A percentile compares a stretch with the other conserved stretches of the same genome.
These are phyloP conservation scores for Potamilus streckersoni DNA, from an alignment of 1,140 invertebrate species.

Conservation along the genomic window DNA sequence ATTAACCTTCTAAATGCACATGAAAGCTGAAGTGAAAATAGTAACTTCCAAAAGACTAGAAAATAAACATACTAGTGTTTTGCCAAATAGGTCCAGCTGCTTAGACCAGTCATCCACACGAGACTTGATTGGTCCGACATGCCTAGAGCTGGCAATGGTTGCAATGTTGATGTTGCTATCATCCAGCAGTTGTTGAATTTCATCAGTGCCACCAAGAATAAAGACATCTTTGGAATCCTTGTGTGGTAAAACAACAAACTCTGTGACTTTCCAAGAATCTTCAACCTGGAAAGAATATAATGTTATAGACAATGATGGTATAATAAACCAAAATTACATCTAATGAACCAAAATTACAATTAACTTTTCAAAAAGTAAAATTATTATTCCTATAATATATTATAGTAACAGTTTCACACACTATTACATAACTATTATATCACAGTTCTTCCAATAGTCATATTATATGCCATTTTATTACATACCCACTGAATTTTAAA, in stretches of 20 bases:
- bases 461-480: too few species aligned
- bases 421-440: too few species aligned
- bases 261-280: slow-evolving; percentile 67
- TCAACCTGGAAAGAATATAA: slow-evolving; percentile 57
- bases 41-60: too few species aligned
- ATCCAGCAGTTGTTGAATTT: slow-evolving; percentile 83
- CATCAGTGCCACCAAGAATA: slow-evolving; percentile 84
- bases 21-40: neutral
- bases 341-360: neutral
- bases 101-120: slow-evolving; percentile 84
- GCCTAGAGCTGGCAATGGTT: slow-evolving; percentile 85
- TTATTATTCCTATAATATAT: too few species aligned
- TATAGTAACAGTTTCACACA: too few species aligned
- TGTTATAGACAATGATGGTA: neutral
- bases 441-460: too few species aligned
- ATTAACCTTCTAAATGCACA: too few species aligned
- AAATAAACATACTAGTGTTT: slow-evolving; percentile 75
- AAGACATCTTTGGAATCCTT: slow-evolving; percentile 80
- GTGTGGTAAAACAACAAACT: slow-evolving; percentile 66
- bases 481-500: too few species aligned
- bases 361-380: too few species aligned
- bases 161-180: slow-evolving; percentile 88
- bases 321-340: neutral
- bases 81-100: slow-evolving; percentile 80
- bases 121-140: slow-evolving; percentile 84